Conservation (phyloP, 2,888 invertebrate genomes). For the Drosophila basisetae region DNA sequence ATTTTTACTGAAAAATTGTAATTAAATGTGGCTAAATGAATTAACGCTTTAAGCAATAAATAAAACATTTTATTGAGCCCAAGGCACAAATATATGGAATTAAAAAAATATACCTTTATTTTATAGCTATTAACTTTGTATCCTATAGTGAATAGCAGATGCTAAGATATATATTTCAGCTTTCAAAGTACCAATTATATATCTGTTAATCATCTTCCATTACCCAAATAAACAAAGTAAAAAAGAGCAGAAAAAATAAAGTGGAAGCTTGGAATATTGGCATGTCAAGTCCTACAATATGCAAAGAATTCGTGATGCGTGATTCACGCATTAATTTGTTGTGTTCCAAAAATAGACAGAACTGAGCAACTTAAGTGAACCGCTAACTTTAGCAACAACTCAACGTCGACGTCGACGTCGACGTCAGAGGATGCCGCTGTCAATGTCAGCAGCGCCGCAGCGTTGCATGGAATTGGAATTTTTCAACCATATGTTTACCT, state of each 20-base stretch:
- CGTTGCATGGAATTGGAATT: constrained; percentile 54
- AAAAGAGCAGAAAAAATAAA: not conserved
- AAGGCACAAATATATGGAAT: not conserved
- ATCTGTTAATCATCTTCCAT: constrained; percentile 21
- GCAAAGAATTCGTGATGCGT: constrained; percentile 55
- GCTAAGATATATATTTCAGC: not conserved
- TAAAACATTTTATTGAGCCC: not conserved
- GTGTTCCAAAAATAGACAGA: constrained; percentile 58
- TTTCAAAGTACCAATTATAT: constrained; percentile 27
- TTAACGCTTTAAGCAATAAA: not conserved
- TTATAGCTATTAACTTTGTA: not conserved
- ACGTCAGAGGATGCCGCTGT: constrained; percentile 53
- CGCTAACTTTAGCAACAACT: constrained; percentile 33
- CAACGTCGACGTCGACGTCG: constrained; percentile 17
- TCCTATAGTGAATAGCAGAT: not conserved
- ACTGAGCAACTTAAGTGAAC: constrained; percentile 40
- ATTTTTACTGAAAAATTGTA: not conserved
- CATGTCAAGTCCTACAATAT: constrained; percentile 23
- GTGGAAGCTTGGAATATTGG: constrained; percentile 37
- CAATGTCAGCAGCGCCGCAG: constrained; percentile 60
- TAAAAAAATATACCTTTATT: not conserved
- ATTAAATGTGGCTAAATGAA: not conserved
- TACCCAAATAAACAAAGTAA: constrained; percentile 2
- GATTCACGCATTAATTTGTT: constrained; percentile 54
- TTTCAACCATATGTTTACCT: constrained; percentile 45